Evolutionary conservation across 2,888 invertebrate genomes (phyloP).

Genomic region (Eupithecia centaureata): DNA sequence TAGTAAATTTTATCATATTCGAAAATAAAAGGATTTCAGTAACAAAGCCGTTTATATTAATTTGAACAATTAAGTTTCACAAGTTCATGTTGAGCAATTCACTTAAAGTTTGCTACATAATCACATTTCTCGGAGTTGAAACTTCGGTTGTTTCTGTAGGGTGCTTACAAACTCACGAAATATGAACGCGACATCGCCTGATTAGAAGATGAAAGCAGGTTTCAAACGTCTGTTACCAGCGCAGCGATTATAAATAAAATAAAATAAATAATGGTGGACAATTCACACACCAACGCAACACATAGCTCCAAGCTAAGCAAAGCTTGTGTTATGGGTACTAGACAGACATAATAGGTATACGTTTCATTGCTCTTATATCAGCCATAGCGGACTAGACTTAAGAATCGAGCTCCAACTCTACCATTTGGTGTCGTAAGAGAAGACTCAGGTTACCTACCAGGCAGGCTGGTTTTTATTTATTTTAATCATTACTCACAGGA

Average conservation of each 20-base stretch:
- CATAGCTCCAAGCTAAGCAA: neutral
- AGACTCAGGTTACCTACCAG: no score
- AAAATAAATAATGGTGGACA: neutral
- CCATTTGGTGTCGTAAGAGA: no score
- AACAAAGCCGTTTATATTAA: conserved; percentile 64
- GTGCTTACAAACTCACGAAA: conserved; percentile 51
- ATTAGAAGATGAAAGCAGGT: conserved; percentile 40
- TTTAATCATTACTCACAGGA: no score
- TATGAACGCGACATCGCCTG: conserved; percentile 51
- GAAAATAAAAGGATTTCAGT: neutral
- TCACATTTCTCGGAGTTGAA: conserved; percentile 70
- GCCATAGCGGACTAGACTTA: no score
- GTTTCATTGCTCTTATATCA: no score
- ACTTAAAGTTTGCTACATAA: conserved; percentile 75
- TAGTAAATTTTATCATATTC: neutral
- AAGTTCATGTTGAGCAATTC: conserved; percentile 76
- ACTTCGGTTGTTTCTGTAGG: conserved; percentile 56
- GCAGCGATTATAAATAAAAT: neutral
- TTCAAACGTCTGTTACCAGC: neutral
- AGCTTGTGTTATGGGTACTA: neutral
- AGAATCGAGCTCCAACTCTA: no score
- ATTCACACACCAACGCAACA: neutral
- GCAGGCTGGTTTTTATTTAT: no score
- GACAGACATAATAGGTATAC: no score
- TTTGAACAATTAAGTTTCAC: conserved; percentile 73